These are phyloP conservation scores for Hemitrygon akajei DNA, from an alignment of 2,797 vertebrate genomes.

Conservation along the genomic window DNA sequence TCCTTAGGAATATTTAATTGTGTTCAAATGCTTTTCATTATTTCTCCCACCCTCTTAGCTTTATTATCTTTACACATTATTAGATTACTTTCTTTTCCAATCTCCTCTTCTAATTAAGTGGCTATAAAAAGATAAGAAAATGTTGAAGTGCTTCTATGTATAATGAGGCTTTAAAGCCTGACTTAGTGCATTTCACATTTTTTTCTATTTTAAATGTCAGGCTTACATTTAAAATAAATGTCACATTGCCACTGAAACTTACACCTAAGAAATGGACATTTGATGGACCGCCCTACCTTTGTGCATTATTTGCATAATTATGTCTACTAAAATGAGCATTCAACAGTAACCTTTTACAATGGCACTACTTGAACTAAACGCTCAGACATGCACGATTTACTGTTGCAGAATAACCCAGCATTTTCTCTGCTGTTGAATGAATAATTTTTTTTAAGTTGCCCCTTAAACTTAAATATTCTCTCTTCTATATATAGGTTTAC, in stretches of 20 bases:
- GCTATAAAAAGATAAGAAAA: not conserved
- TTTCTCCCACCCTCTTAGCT: not conserved
- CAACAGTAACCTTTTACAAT: not conserved
- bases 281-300: not conserved
- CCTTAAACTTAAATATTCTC: not conserved
- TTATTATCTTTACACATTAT: slow-evolving; percentile 23
- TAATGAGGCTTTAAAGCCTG: slow-evolving; percentile 20
- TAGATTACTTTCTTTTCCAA: slow-evolving; percentile 4
- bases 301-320: slow-evolving; percentile 1
- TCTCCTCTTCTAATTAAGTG: slow-evolving; percentile 29
- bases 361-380: not conserved
- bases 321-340: not conserved
- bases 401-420: no score
- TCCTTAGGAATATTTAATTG: not conserved
- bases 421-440: not conserved
- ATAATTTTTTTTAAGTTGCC: not conserved
- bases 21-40: not conserved
- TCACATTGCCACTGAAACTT: not conserved
- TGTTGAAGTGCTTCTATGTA: slow-evolving; percentile 3
- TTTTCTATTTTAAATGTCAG: slow-evolving; percentile 33
- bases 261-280: not conserved
- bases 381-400: not conserved
- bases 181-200: not conserved
- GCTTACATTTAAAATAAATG: slow-evolving; percentile 34
- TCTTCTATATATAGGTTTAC: no score